Evolutionary conservation across 1,140 invertebrate species (phyloP), one percentile per base, ranked within the genome.

Genomic region (Calosoma granatense): DNA sequence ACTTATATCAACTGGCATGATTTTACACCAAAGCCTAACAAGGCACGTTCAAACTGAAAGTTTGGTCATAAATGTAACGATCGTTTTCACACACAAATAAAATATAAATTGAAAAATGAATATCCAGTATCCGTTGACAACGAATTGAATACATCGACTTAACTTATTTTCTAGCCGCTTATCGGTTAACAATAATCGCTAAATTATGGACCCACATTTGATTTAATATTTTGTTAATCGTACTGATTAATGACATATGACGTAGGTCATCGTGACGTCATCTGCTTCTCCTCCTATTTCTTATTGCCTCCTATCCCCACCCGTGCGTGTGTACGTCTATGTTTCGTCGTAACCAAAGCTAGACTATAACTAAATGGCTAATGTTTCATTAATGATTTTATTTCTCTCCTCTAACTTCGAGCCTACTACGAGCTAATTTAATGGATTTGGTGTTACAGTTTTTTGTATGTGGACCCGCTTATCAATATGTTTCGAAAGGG

Each of bases 131-230:
- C n/a, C n/a, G n/a, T n/a, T n/a, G n/a, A n/a, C n/a, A n/a, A n/a
- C n/a, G n/a, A n/a, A n/a, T n/a, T n/a, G n/a, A n/a, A 47, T 47
- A 47, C 41, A 47, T 47, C 41, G 41, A 47, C n/a, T 12, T 47
- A 47, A 47, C 41, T 47, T 47, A 47, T 47, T 17, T 12, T 12
- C 41, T 47, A 47, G 41, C 3, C 15, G 14, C n/a, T 30, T 30
- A 30, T 30, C 17, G 41, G 17, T 47, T 47, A 47, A 47, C 41
- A 17, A 47, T 47, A 47, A 47, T 47, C 17, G 41, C 41, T 47
- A 47, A 47, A 4, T 47, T 47, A 47, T 47, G 41, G 41, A 47
- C 41, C 41, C 41, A 47, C 41, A 12, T 47, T 47, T 47, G n/a
- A 36, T 36, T 36, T 36, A 9, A 36, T 36, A 36, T 36, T 36